These are phyloP conservation scores for Natator depressus DNA, from an alignment of 2,113 vertebrate genomes.

Conservation along the genomic window DNA sequence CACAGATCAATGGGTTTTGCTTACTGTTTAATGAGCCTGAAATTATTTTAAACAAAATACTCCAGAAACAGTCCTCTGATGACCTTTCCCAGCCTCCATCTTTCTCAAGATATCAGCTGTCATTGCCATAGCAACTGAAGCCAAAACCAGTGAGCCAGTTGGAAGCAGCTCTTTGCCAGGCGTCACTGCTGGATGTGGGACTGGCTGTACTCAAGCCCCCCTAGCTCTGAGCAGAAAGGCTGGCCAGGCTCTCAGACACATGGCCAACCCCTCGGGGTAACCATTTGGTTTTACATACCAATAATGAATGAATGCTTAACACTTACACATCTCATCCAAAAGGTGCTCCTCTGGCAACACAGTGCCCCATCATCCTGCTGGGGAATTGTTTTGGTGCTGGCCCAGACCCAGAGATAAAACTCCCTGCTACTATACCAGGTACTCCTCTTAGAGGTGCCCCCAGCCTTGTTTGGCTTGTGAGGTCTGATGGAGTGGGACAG, in stretches of 20 bases:
- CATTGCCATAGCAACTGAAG: neutral
- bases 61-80: neutral
- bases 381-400: neutral
- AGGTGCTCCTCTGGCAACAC: neutral
- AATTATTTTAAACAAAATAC: neutral
- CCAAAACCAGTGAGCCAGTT: neutral
- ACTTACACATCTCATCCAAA: neutral
- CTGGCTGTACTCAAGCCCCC: neutral
- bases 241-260: neutral
- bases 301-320: neutral
- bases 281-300: neutral
- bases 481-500: neutral
- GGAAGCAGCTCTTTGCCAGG: neutral
- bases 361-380: neutral
- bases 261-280: neutral
- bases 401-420: neutral
- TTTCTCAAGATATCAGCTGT: neutral
- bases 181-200: neutral
- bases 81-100: neutral
- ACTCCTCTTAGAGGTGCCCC: neutral
- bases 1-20: neutral
- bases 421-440: neutral
- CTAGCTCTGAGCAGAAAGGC: neutral
- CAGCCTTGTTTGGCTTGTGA: neutral
- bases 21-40: neutral